Evolutionary conservation across 2,797 vertebrate genomes (phyloP).

Genomic region (Syndactyla subalaris): DNA sequence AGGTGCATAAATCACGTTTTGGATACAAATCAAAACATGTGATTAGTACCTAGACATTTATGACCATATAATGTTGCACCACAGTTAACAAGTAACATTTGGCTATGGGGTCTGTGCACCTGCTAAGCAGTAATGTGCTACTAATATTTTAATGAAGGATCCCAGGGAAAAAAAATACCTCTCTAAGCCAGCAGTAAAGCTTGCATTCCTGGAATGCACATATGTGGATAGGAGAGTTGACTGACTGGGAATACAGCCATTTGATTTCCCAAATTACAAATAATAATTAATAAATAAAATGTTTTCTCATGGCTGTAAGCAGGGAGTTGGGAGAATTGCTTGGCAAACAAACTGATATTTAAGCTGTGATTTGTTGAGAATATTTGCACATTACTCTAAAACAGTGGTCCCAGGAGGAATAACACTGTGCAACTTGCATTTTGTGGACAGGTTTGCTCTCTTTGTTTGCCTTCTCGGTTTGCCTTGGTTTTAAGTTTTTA

Average conservation of each 20-base stretch:
- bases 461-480: neutral
- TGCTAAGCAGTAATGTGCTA: constrained; percentile 46
- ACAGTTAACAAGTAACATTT: constrained; percentile 44
- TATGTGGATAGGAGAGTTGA: neutral
- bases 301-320: constrained; percentile 22
- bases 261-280: constrained; percentile 55
- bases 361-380: constrained; percentile 38
- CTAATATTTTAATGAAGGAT: constrained; percentile 52
- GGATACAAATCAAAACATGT: constrained; percentile 50
- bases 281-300: constrained; percentile 70
- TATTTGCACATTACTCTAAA: constrained; percentile 33
- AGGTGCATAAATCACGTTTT: constrained; percentile 26
- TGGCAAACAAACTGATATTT: constrained; percentile 45
- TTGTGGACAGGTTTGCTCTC: neutral
- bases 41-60: constrained; percentile 59
- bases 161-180: constrained; percentile 14
- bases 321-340: constrained; percentile 3
- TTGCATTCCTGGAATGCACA: constrained; percentile 1
- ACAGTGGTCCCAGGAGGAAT: neutral
- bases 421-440: constrained; percentile 1
- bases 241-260: constrained; percentile 48
- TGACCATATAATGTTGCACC: constrained; percentile 15
- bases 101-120: constrained; percentile 39
- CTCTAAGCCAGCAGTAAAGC: constrained; percentile 13
- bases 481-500: constrained; percentile 25